Conservation (phyloP, 2,888 invertebrate genomes). For the Cerastis rubricosa region DNA sequence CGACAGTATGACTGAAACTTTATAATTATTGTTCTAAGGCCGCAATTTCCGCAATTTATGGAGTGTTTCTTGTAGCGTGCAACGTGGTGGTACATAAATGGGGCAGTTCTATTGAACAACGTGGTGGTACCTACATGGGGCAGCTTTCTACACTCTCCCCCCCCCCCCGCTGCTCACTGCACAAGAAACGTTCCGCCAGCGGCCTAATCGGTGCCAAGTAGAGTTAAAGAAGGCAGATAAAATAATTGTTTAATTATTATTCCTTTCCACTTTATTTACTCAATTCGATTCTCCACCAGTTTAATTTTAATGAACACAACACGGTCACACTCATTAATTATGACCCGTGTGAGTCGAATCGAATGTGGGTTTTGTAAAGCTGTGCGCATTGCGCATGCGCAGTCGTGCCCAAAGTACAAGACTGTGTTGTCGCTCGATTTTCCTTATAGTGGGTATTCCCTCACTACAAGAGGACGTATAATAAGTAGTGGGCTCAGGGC, state of each 20-base stretch:
- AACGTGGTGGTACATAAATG: no score
- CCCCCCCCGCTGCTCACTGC: background rate
- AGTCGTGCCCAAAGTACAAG: conserved; percentile 11
- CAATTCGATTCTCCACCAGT: conserved; percentile 34
- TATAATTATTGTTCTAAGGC: no score
- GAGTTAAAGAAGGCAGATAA: background rate
- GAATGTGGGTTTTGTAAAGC: conserved; percentile 14
- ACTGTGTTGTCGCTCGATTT: conserved; percentile 6
- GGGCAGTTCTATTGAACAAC: no score
- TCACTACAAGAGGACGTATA: conserved; percentile 7
- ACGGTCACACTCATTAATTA: background rate
- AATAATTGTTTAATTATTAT: conserved; percentile 6
- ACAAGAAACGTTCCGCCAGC: background rate
- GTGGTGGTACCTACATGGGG: no score
- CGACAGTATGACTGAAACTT: no score
- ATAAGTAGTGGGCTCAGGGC: background rate
- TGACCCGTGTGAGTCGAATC: conserved; percentile 9
- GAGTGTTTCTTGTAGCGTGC: no score
- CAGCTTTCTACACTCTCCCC: no score
- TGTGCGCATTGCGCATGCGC: conserved; percentile 1
- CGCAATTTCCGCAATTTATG: no score
- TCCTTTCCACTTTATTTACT: conserved; percentile 17
- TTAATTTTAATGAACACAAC: conserved; percentile 30
- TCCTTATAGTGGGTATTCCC: conserved; percentile 50
- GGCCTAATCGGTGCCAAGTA: background rate